These are phyloP conservation scores for Neotragus moschatus DNA, from an alignment of 2,113 vertebrate species.

Conservation along the genomic window DNA sequence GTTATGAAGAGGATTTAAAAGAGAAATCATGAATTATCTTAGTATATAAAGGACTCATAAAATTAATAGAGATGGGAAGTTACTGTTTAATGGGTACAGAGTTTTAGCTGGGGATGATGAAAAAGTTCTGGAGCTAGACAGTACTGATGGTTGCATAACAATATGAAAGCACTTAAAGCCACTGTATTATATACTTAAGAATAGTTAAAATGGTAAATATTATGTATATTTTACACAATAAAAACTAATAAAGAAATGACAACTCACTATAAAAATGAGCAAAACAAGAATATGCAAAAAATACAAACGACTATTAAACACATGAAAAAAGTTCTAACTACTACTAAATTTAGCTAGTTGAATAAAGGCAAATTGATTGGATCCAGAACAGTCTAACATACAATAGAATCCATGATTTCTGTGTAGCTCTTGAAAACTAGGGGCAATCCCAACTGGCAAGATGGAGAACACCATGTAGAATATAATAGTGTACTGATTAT, in stretches of 20 bases:
- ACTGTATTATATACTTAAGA: not conserved
- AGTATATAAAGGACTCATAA: conserved; percentile 33
- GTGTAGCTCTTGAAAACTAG: not conserved
- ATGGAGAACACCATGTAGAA: not conserved
- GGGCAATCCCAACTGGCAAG: not conserved
- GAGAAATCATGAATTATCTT: conserved; percentile 18
- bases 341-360: not conserved
- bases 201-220: not conserved
- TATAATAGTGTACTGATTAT: not conserved
- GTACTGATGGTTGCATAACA: not conserved
- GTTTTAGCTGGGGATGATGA: not conserved
- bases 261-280: not conserved
- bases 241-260: conserved; percentile 5
- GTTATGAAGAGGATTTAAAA: not conserved
- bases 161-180: not conserved
- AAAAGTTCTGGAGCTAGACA: not conserved
- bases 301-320: not conserved
- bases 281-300: not conserved
- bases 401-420: not conserved
- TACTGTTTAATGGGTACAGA: conserved; percentile 32
- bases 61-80: conserved; percentile 30
- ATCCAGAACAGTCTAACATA: not conserved
- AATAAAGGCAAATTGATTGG: not conserved
- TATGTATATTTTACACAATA: not conserved
- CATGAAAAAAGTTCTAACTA: not conserved